phyloP scores from a whole-genome alignment of 2,113 vertebrate species.

The Sitta europaea region DNA sequence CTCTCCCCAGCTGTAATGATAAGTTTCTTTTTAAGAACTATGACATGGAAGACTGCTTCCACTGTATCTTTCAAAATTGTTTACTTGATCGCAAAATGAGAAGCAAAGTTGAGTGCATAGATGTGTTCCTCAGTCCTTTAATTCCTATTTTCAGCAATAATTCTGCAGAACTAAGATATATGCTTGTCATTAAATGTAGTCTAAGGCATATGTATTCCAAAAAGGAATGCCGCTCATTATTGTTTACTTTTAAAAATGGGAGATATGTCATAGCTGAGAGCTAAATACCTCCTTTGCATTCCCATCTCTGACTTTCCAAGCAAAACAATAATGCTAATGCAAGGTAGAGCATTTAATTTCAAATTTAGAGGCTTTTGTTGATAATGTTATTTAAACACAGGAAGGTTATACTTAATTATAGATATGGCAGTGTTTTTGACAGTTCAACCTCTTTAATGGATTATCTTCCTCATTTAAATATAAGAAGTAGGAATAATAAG shows the following conservation, averaged over 20 bases:
- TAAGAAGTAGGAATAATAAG: slow-evolving; percentile 33
- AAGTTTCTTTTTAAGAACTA: background rate
- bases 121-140: background rate
- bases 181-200: background rate
- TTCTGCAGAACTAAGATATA: background rate
- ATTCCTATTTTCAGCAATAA: background rate
- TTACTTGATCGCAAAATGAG: background rate
- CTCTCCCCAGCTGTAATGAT: background rate
- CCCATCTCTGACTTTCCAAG: background rate
- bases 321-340: background rate
- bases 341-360: slow-evolving; percentile 40
- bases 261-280: background rate
- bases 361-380: slow-evolving; percentile 31
- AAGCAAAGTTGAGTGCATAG: background rate
- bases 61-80: background rate
- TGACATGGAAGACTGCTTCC: background rate
- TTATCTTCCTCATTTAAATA: slow-evolving; percentile 59
- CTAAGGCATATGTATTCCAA: background rate
- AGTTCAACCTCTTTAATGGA: slow-evolving; percentile 40
- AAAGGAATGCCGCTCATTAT: background rate
- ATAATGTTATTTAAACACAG: slow-evolving; percentile 36
- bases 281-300: background rate
- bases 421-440: slow-evolving; percentile 45
- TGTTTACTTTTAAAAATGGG: background rate
- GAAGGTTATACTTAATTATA: slow-evolving; percentile 59